These are phyloP conservation scores for Drosophila ananassae DNA, from an alignment of 1,140 invertebrate species.

Conservation along the genomic window DNA sequence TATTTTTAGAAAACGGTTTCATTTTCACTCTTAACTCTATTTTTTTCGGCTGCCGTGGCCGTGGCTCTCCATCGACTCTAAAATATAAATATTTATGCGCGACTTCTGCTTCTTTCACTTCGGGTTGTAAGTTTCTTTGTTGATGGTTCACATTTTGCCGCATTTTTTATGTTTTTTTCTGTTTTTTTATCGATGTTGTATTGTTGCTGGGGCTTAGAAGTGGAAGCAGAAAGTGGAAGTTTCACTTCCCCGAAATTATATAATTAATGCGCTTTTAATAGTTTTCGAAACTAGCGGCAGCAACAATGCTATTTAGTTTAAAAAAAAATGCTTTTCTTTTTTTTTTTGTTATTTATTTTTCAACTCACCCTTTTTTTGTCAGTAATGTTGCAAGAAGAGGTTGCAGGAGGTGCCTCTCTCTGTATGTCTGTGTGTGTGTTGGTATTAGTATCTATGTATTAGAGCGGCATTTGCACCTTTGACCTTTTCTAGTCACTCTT, in stretches of 20 bases:
- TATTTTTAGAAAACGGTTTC: constrained; percentile 78
- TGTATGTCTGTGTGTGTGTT: too few relatives aligned
- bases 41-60: neutral
- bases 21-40: constrained; percentile 50
- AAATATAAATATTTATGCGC: constrained; percentile 55
- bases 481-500: constrained; percentile 12
- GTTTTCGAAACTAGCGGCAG: constrained; percentile 24
- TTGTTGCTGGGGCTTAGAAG: constrained; percentile 56
- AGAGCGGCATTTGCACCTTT: constrained; percentile 64
- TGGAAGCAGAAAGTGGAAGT: constrained; percentile 78
- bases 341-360: neutral
- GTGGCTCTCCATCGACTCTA: constrained; percentile 3
- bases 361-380: constrained; percentile 22
- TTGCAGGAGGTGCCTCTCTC: neutral
- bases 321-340: constrained; percentile 3
- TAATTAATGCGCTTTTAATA: constrained; percentile 77
- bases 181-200: constrained; percentile 24
- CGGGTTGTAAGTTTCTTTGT: constrained; percentile 28
- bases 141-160: constrained; percentile 73
- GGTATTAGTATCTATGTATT: constrained; percentile 17
- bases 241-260: constrained; percentile 73
- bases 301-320: constrained; percentile 30
- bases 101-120: constrained; percentile 17
- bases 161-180: constrained; percentile 1
- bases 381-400: neutral